These are phyloP conservation scores for Eulithis testata DNA, from an alignment of 2,888 invertebrate species.

Conservation along the genomic window DNA sequence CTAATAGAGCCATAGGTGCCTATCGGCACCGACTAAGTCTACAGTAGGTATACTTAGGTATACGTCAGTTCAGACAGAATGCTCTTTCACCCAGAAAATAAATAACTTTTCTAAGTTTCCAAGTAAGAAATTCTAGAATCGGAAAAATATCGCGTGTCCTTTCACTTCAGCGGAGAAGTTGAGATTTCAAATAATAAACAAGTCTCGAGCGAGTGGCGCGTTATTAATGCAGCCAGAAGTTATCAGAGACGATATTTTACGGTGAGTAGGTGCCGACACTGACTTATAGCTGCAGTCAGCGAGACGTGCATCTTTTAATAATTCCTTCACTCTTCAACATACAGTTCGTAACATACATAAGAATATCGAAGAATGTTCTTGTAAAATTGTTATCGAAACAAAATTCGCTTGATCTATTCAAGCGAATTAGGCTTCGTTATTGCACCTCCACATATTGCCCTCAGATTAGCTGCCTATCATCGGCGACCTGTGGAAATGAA, in stretches of 20 bases:
- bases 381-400: no score
- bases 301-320: slow-evolving; percentile 27
- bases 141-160: slow-evolving; percentile 28
- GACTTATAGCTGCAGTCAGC: slow-evolving; percentile 23
- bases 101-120: slow-evolving; percentile 24
- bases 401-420: no score
- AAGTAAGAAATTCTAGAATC: slow-evolving; percentile 17
- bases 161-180: slow-evolving; percentile 20
- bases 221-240: slow-evolving; percentile 26
- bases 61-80: no score
- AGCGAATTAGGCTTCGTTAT: no score
- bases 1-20: no score
- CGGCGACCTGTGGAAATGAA: no score
- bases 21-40: no score
- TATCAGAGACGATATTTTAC: slow-evolving; percentile 8
- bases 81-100: slow-evolving; percentile 6
- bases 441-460: no score
- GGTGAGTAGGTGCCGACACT: slow-evolving; percentile 7
- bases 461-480: no score
- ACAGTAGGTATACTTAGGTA: no score
- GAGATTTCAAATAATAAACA: slow-evolving; percentile 27
- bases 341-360: no score
- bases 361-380: no score
- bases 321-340: slow-evolving; percentile 9
- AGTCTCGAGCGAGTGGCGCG: slow-evolving; percentile 16